Base-by-base conservation (phyloP, 2,888 invertebrate species). In the Cremastinae sp. region DNA sequence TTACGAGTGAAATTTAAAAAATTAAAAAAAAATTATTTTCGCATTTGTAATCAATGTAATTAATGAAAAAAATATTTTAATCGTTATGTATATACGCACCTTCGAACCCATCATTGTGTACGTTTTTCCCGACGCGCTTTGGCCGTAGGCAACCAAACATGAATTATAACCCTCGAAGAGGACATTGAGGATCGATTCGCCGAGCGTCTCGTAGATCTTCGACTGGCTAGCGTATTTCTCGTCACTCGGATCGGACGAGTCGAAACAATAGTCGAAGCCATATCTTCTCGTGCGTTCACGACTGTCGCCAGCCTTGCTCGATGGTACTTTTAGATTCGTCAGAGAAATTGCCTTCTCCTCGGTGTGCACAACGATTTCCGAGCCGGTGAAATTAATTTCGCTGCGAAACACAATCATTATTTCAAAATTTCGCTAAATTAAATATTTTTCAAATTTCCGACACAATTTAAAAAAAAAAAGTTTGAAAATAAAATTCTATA, bases 101-200 rank as follows among this genome's bases (percentile, higher is more conserved):
- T 87, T 86, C 7, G 84, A 80, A 0, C 95, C 95, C 92, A 94
- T 93, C 94, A 95, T 95, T 7, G 95, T 95, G 85, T 94, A 93
- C 0, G 95, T 95, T 89, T 95, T 95, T 20, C 95, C 95, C 0
- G 94, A 94, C 0, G 95, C 93, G 82, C 94, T 95, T 88, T 95
- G 95, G 0, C 95, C 95, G 83, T 95, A 95, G 0, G 95, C 94
- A 85, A 95, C 91, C 43, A 95, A 92, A 85, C 94, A 95, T 0
- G 93, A 92, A 78, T 94, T 93, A 79, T 91, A 91, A 0, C 95
- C 94, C 1, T 91, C 91, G 70, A 92, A 91, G 8, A 95, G 90
- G 35, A 93, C 92, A 22, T 92, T 90, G 58, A 94, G 90, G 20
- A 95, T 92, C 58, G 93, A 92, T 20, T 91, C 91, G 2, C 95